Conservation (phyloP, 2,888 invertebrate species). For the Sinhomidia bicolor region DNA sequence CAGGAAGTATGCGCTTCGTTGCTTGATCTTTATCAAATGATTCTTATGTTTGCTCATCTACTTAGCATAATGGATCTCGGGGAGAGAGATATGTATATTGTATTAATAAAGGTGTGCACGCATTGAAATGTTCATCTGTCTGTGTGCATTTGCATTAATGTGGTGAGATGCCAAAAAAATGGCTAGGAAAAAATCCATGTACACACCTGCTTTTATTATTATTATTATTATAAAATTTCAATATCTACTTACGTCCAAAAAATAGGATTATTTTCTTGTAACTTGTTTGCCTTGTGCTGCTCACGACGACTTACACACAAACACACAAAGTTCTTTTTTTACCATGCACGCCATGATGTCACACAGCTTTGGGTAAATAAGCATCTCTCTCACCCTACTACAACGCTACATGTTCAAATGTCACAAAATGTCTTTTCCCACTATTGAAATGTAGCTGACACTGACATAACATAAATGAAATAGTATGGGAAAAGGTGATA, state of each 20-base stretch:
- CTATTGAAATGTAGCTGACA: constrained; percentile 3
- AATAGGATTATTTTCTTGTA: too few species aligned
- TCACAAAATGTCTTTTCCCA: constrained; percentile 1
- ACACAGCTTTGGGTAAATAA: not conserved
- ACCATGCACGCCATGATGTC: not conserved
- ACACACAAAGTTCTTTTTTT: too few species aligned
- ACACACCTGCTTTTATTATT: not conserved
- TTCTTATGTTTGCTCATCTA: constrained; percentile 26
- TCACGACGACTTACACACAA: too few species aligned
- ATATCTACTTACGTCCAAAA: not conserved
- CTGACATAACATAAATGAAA: not conserved
- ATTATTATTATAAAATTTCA: not conserved
- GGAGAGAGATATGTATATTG: not conserved
- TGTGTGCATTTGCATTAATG: not conserved
- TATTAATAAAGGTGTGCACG: not conserved
- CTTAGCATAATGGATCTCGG: constrained; percentile 4
- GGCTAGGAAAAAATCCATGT: not conserved
- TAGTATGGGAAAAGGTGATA: not conserved
- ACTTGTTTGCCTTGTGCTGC: too few species aligned
- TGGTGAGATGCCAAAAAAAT: constrained; percentile 4
- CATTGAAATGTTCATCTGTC: not conserved
- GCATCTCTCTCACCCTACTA: too few species aligned
- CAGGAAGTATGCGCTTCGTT: constrained; percentile 46
- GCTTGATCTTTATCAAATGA: constrained; percentile 64
- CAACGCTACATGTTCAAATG: constrained; percentile 1